Evolutionary conservation across 2,797 vertebrate genomes (phyloP).

Genomic region (Phyllotis vaccarum): DNA sequence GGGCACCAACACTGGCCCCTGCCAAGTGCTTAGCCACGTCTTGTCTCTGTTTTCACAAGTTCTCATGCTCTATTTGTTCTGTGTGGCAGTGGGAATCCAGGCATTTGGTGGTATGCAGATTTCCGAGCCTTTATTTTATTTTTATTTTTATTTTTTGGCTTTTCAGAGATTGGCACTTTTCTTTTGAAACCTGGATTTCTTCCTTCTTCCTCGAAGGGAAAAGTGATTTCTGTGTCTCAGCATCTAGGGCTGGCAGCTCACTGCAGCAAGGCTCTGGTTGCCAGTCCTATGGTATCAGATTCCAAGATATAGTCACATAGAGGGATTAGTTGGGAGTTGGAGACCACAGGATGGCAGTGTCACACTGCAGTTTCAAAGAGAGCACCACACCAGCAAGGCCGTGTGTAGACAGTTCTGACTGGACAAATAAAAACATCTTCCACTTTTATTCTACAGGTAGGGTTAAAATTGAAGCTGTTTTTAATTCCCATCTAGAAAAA

Average conservation of each 20-base stretch:
- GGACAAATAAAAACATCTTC: neutral
- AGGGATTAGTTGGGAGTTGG: neutral
- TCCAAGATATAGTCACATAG: neutral
- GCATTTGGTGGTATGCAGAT: neutral
- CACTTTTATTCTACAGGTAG: neutral
- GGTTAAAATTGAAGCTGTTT: neutral
- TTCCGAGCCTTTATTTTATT: neutral
- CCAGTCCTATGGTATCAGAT: neutral
- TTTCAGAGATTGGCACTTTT: neutral
- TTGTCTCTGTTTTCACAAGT: neutral
- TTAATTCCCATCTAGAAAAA: neutral
- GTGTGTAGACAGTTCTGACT: neutral
- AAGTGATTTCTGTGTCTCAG: neutral
- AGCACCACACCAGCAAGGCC: neutral
- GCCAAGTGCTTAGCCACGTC: slow-evolving; percentile 60
- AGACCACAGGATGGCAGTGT: neutral
- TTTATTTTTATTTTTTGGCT: neutral
- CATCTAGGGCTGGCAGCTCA: neutral
- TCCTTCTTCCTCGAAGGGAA: slow-evolving; percentile 17
- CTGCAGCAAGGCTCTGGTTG: slow-evolving; percentile 9
- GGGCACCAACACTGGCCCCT: neutral
- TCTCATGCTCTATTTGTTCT: neutral
- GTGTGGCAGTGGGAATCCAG: neutral
- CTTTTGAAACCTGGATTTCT: neutral
- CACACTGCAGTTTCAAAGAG: neutral